phyloP scores from a whole-genome alignment of 2,797 vertebrate species.

The Catamblyrhynchus diadema region DNA sequence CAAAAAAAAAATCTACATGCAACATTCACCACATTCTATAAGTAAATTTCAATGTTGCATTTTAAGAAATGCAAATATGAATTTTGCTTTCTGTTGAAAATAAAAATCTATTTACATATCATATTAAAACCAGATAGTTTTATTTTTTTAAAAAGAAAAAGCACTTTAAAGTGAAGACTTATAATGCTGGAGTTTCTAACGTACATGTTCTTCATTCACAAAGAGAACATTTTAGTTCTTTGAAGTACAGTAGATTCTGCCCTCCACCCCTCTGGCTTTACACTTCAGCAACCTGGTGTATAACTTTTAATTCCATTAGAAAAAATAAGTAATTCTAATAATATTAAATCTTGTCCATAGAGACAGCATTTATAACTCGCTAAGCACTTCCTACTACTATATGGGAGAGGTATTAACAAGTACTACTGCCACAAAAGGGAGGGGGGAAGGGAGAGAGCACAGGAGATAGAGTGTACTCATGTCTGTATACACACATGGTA shows the following conservation, averaged over 20 bases:
- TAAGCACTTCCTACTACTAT: background rate
- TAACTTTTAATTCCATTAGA: background rate
- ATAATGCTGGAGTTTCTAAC: background rate
- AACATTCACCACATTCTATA: background rate
- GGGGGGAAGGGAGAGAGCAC: no score
- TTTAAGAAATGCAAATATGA: background rate
- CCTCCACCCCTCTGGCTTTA: background rate
- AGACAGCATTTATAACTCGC: background rate
- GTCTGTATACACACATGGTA: background rate
- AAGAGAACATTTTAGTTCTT: background rate
- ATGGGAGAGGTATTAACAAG: background rate
- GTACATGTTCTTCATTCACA: background rate
- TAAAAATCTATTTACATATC: background rate
- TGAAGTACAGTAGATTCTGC: background rate
- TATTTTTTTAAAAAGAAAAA: background rate
- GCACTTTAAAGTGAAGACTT: background rate
- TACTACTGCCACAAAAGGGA: background rate
- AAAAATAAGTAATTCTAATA: background rate
- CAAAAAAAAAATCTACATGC: rapidly evolving
- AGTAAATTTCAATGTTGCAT: background rate
- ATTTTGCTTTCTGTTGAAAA: background rate
- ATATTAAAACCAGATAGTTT: background rate
- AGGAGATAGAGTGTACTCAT: background rate
- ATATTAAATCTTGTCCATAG: background rate
- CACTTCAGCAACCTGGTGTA: background rate